Evolutionary conservation across 2,888 invertebrate species (phyloP).

Genomic region (Ormyrus labotus): DNA sequence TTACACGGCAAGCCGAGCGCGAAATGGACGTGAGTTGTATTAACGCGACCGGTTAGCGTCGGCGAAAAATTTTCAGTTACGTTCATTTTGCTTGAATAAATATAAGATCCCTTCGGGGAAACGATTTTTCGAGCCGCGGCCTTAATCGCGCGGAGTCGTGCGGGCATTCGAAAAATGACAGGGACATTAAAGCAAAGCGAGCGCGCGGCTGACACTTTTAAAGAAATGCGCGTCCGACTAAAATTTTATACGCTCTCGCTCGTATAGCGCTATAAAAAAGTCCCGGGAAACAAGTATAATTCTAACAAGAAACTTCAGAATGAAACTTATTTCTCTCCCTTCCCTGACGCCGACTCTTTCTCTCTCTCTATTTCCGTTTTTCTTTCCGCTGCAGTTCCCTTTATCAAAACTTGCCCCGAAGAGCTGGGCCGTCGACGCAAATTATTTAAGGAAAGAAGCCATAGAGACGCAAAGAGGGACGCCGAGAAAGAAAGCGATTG

Average conservation of each 20-base stretch:
- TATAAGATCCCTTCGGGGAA: too few species aligned
- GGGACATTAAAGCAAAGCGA: too few species aligned
- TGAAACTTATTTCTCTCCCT: slow-evolving; percentile 39
- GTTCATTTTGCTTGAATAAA: too few species aligned
- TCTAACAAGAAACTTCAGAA: slow-evolving; percentile 39
- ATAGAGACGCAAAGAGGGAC: background rate
- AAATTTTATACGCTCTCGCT: slow-evolving; percentile 4
- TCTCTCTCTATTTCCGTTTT: slow-evolving; percentile 42
- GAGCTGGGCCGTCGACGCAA: slow-evolving; percentile 23
- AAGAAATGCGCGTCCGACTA: background rate
- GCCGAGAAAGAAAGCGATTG: slow-evolving; percentile 4
- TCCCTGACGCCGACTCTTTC: slow-evolving; percentile 4
- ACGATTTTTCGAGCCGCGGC: too few species aligned
- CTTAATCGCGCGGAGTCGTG: too few species aligned
- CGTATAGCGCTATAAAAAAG: slow-evolving; percentile 34
- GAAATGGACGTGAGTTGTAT: too few species aligned
- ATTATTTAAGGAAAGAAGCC: slow-evolving; percentile 44
- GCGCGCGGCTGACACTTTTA: too few species aligned
- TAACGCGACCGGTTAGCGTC: too few species aligned
- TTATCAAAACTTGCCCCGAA: slow-evolving; percentile 46
- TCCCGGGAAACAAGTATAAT: slow-evolving; percentile 41
- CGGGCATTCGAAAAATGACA: too few species aligned
- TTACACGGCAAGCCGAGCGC: too few species aligned
- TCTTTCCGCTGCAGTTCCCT: slow-evolving; percentile 25
- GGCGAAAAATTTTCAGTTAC: too few species aligned